Base-by-base conservation (phyloP, 2,888 invertebrate species). In the Drosophila buzzatii region DNA sequence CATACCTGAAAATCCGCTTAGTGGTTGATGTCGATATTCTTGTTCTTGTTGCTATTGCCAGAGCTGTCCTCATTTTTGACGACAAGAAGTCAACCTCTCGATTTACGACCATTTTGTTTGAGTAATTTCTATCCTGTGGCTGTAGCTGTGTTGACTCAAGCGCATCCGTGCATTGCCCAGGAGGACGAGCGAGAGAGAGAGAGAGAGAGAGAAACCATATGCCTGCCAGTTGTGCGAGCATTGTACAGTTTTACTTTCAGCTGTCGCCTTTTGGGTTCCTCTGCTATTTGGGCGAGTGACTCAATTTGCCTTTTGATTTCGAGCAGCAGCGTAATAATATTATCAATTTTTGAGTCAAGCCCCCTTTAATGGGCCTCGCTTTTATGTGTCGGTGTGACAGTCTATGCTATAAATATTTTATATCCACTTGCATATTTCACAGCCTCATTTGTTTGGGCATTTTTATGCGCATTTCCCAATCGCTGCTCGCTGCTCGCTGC, bases 51-150 rank as follows among this genome's bases (percentile, higher is more conserved):
- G 33, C 16, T 81, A 82, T 82, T 84, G 72, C 27, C 27, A 27
- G 27, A 27, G 27, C 73, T 73, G 86, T 84, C 86, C 85, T 73
- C 75, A 51, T 73, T 79, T 76, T 79, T 85, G 86, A 91, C 90
- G 91, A 90, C 90, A 89, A 91, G 88, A 91, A 91, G 91, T 91
- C 91, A 91, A 85, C 90, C 82, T 91, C 86, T 89, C 91, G 90
- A 91, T 91, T 91, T 91, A 91, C 90, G 91, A 91, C 90, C 91
- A 90, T 91, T 91, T 91, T 90, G 88, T 90, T 90, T 91, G 91
- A 91, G 81, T 90, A 83, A 91, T 90, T 91, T 81, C 77, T 81
- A 69, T 14, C 63, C 64, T 76, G 75, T 42, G 60, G 42, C 58
- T 61, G 27, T 27, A 27, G 27, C 5, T 27, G 63, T 79, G 79